These are phyloP conservation scores for Amblyteles armatorius DNA, from an alignment of 2,888 invertebrate genomes.

Conservation along the genomic window DNA sequence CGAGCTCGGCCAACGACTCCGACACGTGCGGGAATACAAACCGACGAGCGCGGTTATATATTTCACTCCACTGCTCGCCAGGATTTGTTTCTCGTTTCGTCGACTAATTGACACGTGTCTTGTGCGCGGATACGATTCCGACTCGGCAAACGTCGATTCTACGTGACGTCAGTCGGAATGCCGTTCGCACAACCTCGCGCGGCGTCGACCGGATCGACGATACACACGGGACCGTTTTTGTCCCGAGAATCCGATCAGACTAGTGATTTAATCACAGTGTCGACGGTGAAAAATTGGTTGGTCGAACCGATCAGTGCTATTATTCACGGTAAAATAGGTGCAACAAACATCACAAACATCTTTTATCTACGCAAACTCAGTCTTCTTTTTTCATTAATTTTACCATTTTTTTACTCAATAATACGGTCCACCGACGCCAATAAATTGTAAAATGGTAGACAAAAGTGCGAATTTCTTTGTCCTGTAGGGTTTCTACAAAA, in stretches of 20 bases:
- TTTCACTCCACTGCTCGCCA: conserved; percentile 63
- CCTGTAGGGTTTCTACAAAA: neutral
- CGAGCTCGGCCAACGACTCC: conserved; percentile 54
- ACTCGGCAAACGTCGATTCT: conserved; percentile 56
- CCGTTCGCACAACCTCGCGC: conserved; percentile 40
- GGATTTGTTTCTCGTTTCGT: conserved; percentile 74
- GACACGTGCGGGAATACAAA: conserved; percentile 52
- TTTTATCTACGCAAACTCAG: conserved; percentile 38
- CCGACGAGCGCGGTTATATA: conserved; percentile 33
- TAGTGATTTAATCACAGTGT: conserved; percentile 35
- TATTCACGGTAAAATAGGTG: too few species aligned
- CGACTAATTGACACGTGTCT: conserved; percentile 78
- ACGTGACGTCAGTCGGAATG: conserved; percentile 50
- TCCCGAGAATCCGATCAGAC: conserved; percentile 11
- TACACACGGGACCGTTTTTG: conserved; percentile 3
- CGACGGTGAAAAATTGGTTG: conserved; percentile 36
- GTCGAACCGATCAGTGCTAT: conserved; percentile 1
- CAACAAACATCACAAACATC: too few species aligned
- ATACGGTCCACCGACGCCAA: neutral
- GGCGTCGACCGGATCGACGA: conserved; percentile 23
- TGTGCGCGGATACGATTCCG: conserved; percentile 42
- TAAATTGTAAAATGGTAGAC: neutral
- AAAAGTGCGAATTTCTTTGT: neutral
- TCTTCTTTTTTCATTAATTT: conserved; percentile 16
- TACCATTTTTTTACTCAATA: too few species aligned